These are phyloP conservation scores for Propithecus perrieri DNA, from an alignment of 2,797 vertebrate species.

Conservation along the genomic window DNA sequence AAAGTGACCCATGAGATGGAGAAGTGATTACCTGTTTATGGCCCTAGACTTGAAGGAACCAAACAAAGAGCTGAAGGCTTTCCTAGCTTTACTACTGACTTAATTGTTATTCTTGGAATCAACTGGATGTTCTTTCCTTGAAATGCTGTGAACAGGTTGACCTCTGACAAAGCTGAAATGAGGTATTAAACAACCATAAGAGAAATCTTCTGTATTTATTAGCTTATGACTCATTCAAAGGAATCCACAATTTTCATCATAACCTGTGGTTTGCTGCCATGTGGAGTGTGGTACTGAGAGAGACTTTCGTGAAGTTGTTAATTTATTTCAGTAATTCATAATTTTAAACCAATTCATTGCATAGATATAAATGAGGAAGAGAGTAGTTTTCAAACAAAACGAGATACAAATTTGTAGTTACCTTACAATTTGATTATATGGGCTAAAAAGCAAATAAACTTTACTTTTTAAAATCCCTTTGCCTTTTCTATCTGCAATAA, in stretches of 20 bases:
- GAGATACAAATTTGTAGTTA: constrained; percentile 12
- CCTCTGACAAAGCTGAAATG: neutral
- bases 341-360: neutral
- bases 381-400: constrained; percentile 60
- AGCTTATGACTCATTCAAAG: constrained; percentile 41
- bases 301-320: neutral
- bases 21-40: neutral
- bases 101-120: constrained; percentile 49
- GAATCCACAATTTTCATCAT: neutral
- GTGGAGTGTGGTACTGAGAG: neutral
- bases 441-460: neutral
- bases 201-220: neutral
- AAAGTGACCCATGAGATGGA: neutral
- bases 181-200: neutral
- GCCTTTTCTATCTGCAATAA: constrained; percentile 11
- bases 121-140: neutral
- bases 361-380: constrained; percentile 29
- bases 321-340: constrained; percentile 31
- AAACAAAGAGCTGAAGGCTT: neutral
- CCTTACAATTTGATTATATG: neutral
- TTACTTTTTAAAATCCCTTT: constrained; percentile 1
- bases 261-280: neutral
- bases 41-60: neutral
- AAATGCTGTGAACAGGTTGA: constrained; percentile 19
- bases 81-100: constrained; percentile 22